Conservation (phyloP, 2,888 invertebrate species). For the Oscheius myriophilus region DNA sequence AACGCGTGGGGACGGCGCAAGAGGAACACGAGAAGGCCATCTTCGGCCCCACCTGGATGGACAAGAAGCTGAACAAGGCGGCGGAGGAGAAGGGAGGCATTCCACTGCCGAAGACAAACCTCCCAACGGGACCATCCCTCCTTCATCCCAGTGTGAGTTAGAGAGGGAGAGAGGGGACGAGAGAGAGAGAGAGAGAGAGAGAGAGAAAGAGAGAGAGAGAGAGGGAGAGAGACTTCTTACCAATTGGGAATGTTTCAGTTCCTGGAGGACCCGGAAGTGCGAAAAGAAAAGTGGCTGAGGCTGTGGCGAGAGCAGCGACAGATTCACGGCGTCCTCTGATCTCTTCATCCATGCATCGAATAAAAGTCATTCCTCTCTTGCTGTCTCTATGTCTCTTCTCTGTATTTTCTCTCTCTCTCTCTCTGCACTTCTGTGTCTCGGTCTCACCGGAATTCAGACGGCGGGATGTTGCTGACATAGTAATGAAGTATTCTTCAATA, state of each 20-base stretch:
- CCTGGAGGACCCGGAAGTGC: slow-evolving; percentile 1
- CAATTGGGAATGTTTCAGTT: slow-evolving; percentile 9
- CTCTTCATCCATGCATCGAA: too few relatives aligned
- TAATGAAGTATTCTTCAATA: too few relatives aligned
- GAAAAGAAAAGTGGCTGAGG: slow-evolving; percentile 6
- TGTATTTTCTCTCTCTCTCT: too few relatives aligned
- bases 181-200: too few relatives aligned
- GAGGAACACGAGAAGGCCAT: slow-evolving; percentile 25
- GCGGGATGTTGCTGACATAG: too few relatives aligned
- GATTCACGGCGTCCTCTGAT: not conserved
- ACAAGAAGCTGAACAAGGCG: slow-evolving; percentile 15
- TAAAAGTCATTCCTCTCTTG: too few relatives aligned
- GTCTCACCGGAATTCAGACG: too few relatives aligned
- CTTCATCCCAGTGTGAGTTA: not conserved
- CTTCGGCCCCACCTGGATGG: slow-evolving; percentile 26
- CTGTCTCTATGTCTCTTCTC: too few relatives aligned
- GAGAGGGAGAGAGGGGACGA: too few relatives aligned
- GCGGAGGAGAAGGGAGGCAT: not conserved
- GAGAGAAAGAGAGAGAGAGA: too few relatives aligned
- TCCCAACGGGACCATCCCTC: not conserved
- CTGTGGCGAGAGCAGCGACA: slow-evolving; percentile 13
- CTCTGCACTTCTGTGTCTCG: too few relatives aligned
- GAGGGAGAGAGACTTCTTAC: slow-evolving; percentile 3
- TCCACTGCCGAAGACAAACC: not conserved
- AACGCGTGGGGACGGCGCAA: slow-evolving; percentile 11